Evolutionary conservation across 2,888 invertebrate genomes (phyloP).

Genomic region (Sminthurinus aureus): DNA sequence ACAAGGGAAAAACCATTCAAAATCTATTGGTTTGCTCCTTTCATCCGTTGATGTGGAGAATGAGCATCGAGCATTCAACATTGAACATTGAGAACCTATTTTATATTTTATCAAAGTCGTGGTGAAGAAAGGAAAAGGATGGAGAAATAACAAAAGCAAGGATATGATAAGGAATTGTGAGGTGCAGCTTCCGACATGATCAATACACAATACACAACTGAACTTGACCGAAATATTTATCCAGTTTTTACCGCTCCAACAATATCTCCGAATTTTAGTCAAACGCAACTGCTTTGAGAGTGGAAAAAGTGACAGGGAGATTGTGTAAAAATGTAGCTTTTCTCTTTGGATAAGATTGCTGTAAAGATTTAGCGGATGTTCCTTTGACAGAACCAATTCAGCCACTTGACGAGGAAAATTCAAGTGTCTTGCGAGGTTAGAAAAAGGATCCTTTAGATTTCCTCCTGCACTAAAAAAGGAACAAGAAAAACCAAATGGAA

Average conservation of each 20-base stretch:
- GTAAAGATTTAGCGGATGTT: slow-evolving; percentile 41
- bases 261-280: too few relatives aligned
- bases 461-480: neutral
- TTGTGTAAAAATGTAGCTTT: slow-evolving; percentile 19
- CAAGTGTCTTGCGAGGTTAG: slow-evolving; percentile 36
- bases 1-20: neutral
- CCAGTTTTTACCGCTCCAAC: neutral
- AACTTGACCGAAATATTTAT: neutral
- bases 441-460: slow-evolving; percentile 30
- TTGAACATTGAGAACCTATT: too few relatives aligned
- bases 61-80: too few relatives aligned
- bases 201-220: neutral
- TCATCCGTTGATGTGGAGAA: too few relatives aligned
- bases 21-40: neutral
- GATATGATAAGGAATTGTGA: neutral
- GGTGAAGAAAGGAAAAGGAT: too few relatives aligned
- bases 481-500: neutral
- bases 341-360: slow-evolving; percentile 17
- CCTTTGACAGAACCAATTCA: slow-evolving; percentile 39
- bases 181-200: neutral
- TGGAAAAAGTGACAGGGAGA: too few relatives aligned
- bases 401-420: slow-evolving; percentile 30
- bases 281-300: too few relatives aligned
- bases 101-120: too few relatives aligned
- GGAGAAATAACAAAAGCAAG: too few relatives aligned